phyloP scores from a whole-genome alignment of 2,797 vertebrate species.

The Sebastes hopkinsi region DNA sequence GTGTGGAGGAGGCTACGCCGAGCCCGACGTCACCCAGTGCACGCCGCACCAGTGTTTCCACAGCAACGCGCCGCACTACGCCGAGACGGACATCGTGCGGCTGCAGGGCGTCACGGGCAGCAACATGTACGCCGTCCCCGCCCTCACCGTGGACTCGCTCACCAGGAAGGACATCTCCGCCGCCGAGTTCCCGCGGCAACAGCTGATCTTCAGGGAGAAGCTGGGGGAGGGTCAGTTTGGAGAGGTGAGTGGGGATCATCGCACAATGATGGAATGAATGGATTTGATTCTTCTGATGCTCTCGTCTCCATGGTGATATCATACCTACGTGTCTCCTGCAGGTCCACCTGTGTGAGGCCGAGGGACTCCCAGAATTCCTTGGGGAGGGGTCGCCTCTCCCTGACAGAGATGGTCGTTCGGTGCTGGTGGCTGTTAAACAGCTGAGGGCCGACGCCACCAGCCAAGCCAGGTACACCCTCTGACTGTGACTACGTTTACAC shows the following conservation, averaged over 20 bases:
- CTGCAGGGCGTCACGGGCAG: slow-evolving; percentile 92
- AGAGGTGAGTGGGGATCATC: slow-evolving; percentile 76
- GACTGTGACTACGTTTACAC: not conserved
- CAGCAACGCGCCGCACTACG: slow-evolving; percentile 88
- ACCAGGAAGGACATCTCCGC: slow-evolving; percentile 91
- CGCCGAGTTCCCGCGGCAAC: slow-evolving; percentile 89
- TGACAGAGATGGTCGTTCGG: slow-evolving; percentile 71
- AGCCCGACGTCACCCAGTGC: slow-evolving; percentile 91
- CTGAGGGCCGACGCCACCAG: slow-evolving; percentile 85
- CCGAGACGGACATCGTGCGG: slow-evolving; percentile 89
- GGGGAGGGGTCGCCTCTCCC: slow-evolving; percentile 78
- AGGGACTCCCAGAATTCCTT: slow-evolving; percentile 83
- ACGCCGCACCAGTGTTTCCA: slow-evolving; percentile 92
- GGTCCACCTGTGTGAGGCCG: slow-evolving; percentile 88
- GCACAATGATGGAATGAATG: not conserved
- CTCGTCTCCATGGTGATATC: not conserved
- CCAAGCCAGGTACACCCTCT: slow-evolving; percentile 82
- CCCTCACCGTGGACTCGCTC: slow-evolving; percentile 90
- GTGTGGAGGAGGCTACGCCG: slow-evolving; percentile 88
- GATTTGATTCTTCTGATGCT: not conserved
- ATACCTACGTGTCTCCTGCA: slow-evolving; percentile 29
- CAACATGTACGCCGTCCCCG: slow-evolving; percentile 92
- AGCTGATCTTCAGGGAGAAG: slow-evolving; percentile 91
- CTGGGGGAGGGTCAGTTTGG: slow-evolving; percentile 93
- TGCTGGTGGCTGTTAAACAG: slow-evolving; percentile 88